Evolutionary conservation across 2,797 vertebrate genomes (phyloP).

Genomic region (Bradypus variegatus): DNA sequence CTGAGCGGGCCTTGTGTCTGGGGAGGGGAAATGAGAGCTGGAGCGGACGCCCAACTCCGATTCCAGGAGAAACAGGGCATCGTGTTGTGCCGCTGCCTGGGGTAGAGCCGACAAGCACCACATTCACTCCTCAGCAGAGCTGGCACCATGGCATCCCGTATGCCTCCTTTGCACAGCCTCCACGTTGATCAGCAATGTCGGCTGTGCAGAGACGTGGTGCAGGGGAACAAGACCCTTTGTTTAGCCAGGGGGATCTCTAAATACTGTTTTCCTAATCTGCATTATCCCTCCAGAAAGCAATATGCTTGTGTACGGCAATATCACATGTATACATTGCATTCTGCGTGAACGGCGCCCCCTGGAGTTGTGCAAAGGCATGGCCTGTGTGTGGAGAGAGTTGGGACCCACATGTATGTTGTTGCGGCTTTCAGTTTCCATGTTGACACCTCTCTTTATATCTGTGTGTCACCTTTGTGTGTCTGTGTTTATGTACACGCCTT

Average conservation of each 20-base stretch:
- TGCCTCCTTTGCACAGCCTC: not conserved
- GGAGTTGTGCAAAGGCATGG: not conserved
- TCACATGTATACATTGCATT: not conserved
- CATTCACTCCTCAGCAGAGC: slow-evolving; percentile 3
- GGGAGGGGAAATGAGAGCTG: slow-evolving; percentile 36
- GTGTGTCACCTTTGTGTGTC: fast-evolving
- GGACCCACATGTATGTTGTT: fast-evolving
- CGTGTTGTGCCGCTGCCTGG: not conserved
- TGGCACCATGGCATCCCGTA: not conserved
- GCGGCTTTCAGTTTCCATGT: fast-evolving
- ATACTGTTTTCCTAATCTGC: not conserved
- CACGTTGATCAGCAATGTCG: not conserved
- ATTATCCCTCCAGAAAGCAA: not conserved
- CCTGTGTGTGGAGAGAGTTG: not conserved
- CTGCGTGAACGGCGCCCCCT: not conserved
- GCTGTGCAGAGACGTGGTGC: not conserved
- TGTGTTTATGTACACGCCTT: not conserved
- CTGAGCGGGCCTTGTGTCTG: slow-evolving; percentile 58
- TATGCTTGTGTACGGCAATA: not conserved
- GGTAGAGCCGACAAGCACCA: slow-evolving; percentile 14
- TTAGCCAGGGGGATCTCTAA: not conserved
- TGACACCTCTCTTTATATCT: not conserved
- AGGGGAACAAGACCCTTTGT: not conserved
- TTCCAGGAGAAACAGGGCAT: slow-evolving; percentile 43
- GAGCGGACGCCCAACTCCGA: not conserved